Conservation (phyloP, 2,888 invertebrate genomes). For the Thereva unica region DNA sequence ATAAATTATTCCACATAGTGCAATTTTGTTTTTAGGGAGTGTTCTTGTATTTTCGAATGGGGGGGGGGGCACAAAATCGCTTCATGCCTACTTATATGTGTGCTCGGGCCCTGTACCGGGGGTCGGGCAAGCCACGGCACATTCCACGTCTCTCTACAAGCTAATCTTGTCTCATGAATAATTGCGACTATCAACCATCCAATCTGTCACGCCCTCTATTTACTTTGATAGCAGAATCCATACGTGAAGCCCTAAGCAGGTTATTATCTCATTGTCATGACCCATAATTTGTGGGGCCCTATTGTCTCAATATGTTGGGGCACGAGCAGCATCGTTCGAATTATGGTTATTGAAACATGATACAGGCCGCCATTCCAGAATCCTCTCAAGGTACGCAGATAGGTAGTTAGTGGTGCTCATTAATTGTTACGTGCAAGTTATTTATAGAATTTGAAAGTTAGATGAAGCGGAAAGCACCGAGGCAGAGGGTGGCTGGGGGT, state of each 20-base stretch:
- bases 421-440: not conserved
- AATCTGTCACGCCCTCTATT: constrained; percentile 10
- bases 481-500: too few species aligned
- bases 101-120: too few species aligned
- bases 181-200: constrained; percentile 21
- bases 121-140: not conserved
- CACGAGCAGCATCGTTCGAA: not conserved
- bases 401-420: not conserved
- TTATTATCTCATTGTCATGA: constrained; percentile 25
- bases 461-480: too few species aligned
- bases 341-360: constrained; percentile 26
- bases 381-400: too few species aligned
- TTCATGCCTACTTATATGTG: too few species aligned
- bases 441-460: too few species aligned
- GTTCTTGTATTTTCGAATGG: too few species aligned
- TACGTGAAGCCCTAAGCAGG: constrained; percentile 18
- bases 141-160: not conserved
- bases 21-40: too few species aligned
- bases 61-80: too few species aligned
- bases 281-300: constrained; percentile 25
- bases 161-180: constrained; percentile 21
- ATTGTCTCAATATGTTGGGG: constrained; percentile 22
- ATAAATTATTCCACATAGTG: too few species aligned
- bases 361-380: not conserved
- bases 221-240: constrained; percentile 25